These are phyloP conservation scores for Allolobophora icterica DNA, from an alignment of 2,888 invertebrate genomes.

Conservation along the genomic window DNA sequence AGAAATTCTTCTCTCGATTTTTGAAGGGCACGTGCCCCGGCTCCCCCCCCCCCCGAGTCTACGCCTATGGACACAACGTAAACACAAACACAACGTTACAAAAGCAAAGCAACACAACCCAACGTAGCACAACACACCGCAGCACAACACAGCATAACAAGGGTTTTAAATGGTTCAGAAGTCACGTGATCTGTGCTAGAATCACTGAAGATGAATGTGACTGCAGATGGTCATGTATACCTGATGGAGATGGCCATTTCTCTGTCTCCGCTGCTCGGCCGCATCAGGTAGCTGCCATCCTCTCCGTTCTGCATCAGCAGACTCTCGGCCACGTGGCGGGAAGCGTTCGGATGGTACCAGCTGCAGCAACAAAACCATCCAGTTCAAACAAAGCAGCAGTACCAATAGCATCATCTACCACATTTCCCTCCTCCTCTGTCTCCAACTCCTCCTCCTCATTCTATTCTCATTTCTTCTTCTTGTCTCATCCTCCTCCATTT, in stretches of 20 bases:
- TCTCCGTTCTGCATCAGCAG: constrained; percentile 59
- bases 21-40: no score
- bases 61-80: no score
- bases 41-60: no score
- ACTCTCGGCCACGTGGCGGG: constrained; percentile 60
- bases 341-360: constrained; percentile 59
- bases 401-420: not conserved
- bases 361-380: constrained; percentile 49
- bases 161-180: no score
- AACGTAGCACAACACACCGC: not conserved
- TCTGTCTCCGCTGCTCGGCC: constrained; percentile 45
- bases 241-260: constrained; percentile 61
- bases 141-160: no score
- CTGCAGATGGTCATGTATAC: constrained; percentile 42
- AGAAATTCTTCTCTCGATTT: no score
- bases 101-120: no score
- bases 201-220: no score
- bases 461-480: no score
- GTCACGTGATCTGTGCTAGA: no score
- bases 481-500: no score
- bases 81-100: no score
- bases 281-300: constrained; percentile 60
- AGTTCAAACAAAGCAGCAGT: not conserved
- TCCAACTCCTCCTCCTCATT: not conserved
- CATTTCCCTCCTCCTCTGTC: not conserved